Evolutionary conservation across 2,888 invertebrate species (phyloP).

Genomic region (Peribatodes rhomboidaria): DNA sequence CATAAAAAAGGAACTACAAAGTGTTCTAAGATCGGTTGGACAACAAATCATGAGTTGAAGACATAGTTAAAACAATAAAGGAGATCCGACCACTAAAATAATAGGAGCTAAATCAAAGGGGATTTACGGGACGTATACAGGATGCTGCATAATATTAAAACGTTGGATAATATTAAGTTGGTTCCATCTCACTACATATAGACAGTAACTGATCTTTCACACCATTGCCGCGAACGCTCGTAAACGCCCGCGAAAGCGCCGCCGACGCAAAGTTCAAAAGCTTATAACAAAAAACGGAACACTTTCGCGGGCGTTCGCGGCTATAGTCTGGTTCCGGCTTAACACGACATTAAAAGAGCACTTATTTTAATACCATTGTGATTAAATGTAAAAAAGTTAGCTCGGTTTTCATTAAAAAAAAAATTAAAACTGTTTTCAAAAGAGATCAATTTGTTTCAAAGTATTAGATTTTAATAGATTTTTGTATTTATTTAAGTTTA

Average conservation of each 20-base stretch:
- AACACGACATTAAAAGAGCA: neutral
- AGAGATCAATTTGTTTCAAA: no score
- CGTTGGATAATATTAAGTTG: constrained; percentile 60
- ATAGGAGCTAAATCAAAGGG: constrained; percentile 70
- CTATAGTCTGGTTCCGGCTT: no score
- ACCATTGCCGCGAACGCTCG: no score
- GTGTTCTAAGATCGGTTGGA: constrained; percentile 36
- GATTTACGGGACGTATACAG: constrained; percentile 57
- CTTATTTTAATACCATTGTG: neutral
- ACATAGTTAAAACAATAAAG: constrained; percentile 69
- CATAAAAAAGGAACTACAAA: constrained; percentile 35
- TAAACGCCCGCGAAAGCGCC: no score
- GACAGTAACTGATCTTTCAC: constrained; percentile 13
- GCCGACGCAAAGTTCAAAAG: no score
- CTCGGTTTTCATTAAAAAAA: no score
- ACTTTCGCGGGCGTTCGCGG: no score
- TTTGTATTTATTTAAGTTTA: no score
- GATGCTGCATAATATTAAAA: constrained; percentile 70
- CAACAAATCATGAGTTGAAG: constrained; percentile 65
- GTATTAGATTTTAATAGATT: no score
- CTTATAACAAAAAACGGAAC: no score
- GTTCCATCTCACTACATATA: constrained; percentile 33
- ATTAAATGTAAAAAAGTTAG: neutral
- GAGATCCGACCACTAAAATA: constrained; percentile 67
- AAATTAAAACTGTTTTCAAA: no score